A percentile compares a stretch with the other conserved stretches of the same genome.
Evolutionary conservation across 2,797 vertebrate genomes (phyloP).

Genomic region (Triplophysa bombifrons): DNA sequence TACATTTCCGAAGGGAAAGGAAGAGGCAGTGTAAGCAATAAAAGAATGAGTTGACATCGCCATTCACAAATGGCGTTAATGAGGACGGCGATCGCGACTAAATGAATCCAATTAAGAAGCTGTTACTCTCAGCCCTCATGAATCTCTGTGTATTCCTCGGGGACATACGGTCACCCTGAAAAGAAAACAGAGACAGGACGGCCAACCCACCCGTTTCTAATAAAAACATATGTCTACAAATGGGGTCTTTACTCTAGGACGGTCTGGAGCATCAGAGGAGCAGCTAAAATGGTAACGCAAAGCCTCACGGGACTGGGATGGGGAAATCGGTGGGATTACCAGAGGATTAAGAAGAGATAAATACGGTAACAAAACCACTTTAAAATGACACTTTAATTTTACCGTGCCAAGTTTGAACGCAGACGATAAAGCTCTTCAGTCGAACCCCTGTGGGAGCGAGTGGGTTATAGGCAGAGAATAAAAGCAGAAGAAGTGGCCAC

Average conservation of each 20-base stretch:
- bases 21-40: conserved; percentile 65
- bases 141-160: conserved; percentile 56
- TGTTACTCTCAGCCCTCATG: conserved; percentile 67
- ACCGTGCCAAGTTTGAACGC: conserved; percentile 66
- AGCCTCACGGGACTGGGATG: conserved; percentile 56
- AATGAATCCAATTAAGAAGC: conserved; percentile 75
- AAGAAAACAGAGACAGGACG: conserved; percentile 57
- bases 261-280: neutral
- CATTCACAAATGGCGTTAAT: conserved; percentile 74
- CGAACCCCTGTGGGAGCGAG: conserved; percentile 47
- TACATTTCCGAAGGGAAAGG: conserved; percentile 68
- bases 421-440: conserved; percentile 63
- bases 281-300: conserved; percentile 57
- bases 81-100: conserved; percentile 72
- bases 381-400: conserved; percentile 68
- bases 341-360: conserved; percentile 73
- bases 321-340: conserved; percentile 74
- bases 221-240: conserved; percentile 48
- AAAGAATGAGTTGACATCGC: conserved; percentile 70
- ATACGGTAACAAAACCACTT: conserved; percentile 71
- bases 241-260: neutral
- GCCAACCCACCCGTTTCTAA: conserved; percentile 49
- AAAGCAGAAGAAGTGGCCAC: conserved; percentile 27
- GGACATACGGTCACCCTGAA: conserved; percentile 50
- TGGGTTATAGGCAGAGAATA: conserved; percentile 54